Evolutionary conservation across 2,888 invertebrate genomes (phyloP), one percentile per base, ranked within the genome.

Genomic region (Eurois occulta): DNA sequence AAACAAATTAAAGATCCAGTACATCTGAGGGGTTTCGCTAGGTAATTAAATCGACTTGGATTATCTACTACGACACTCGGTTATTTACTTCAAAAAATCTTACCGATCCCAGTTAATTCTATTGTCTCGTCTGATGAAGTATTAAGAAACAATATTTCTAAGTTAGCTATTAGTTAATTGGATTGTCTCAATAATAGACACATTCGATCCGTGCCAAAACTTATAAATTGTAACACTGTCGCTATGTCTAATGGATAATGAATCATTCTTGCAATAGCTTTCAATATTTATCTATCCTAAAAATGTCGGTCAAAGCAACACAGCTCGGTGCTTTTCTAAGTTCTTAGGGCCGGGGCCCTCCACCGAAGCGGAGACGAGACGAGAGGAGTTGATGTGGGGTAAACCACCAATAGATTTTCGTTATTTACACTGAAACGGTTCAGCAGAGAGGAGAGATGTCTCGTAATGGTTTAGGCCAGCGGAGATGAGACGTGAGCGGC

Each of bases 111-210:
- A 28, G 38, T 48, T 32, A 38, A 38, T 28, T 28, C n/a, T 21
- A 62, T 38, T 13, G 18, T 67, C 41, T 41, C n/a, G n/a, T 64
- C 18, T 32, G 24, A 41, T 46, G 38, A 55, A 64, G 32, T 68
- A 55, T 76, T 48, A 82, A 82, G 43, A 83, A 76, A 79, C 60
- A 55, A 62, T 76, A 60, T 55, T 62, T 80, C 64, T 81, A 72
- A 80, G 62, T 68, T 84, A 72, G 67, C 80, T 48, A 64, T 79
- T 72, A 79, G 72, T 69, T 84, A 81, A 84, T 84, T 80, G 16
- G 68, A 43, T 43, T 81, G 81, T 24, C 13, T 32, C 72, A 81
- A 72, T 84, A 80, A 80, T 84, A 81, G 81, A 84, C 46, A 67
- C 84, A 52, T 72, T 72, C 55, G 71, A 24, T 58, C 35, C n/a